These are phyloP conservation scores for Amphipyra berbera DNA, from an alignment of 2,888 invertebrate genomes.

Conservation along the genomic window DNA sequence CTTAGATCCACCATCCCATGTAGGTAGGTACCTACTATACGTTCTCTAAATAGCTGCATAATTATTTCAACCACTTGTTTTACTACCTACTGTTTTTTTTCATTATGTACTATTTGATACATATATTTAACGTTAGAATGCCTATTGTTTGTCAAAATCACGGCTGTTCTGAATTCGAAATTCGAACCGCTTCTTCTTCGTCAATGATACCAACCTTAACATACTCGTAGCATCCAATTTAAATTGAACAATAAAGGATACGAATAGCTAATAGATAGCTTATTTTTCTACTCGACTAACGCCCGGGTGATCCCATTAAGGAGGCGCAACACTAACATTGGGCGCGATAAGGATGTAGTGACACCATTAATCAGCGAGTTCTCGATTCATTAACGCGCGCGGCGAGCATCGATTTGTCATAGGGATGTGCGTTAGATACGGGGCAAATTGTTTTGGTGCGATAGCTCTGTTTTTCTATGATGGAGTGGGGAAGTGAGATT, in stretches of 20 bases:
- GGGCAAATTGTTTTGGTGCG: conserved; percentile 58
- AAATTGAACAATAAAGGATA: conserved; percentile 56
- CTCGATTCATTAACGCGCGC: conserved; percentile 83
- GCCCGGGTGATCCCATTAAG: conserved; percentile 82
- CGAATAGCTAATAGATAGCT: conserved; percentile 53
- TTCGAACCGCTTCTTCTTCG: conserved; percentile 9
- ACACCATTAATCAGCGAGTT: conserved; percentile 85
- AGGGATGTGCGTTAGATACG: conserved; percentile 70
- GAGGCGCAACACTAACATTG: conserved; percentile 76
- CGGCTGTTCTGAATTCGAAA: too few relatives aligned
- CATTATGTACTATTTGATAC: background rate
- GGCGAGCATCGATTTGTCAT: conserved; percentile 84
- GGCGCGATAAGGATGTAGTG: conserved; percentile 79
- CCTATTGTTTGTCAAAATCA: too few relatives aligned
- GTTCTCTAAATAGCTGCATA: conserved; percentile 3
- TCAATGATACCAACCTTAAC: conserved; percentile 22
- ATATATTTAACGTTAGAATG: too few relatives aligned
- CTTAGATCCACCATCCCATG: conserved; percentile 2
- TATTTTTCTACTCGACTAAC: conserved; percentile 64
- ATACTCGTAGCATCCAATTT: conserved; percentile 58
- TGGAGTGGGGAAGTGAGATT: conserved; percentile 35
- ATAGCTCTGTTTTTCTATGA: conserved; percentile 56
- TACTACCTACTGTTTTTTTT: background rate
- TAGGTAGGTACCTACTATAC: too few relatives aligned
- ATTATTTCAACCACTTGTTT: conserved; percentile 2